phyloP scores from a whole-genome alignment of 1,140 invertebrate species.

The Akabosia matsudoensis region DNA sequence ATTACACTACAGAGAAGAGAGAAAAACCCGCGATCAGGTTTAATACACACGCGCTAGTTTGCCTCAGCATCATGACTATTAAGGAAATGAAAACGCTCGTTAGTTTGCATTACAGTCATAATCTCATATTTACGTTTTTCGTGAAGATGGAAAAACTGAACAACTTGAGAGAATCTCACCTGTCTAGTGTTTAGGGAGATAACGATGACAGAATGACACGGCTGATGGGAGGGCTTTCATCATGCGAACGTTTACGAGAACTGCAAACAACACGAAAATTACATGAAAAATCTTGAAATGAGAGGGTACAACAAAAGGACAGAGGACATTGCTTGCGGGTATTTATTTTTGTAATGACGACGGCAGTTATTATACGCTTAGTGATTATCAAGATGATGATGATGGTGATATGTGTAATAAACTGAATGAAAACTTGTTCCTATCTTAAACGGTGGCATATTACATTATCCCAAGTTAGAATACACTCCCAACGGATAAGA shows the following conservation, averaged over 20 bases:
- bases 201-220: neutral
- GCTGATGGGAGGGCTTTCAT: neutral
- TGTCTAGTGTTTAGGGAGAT: too few species aligned
- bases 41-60: neutral
- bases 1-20: neutral
- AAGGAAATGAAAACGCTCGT: neutral
- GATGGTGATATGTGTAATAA: neutral
- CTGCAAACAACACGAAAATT: neutral
- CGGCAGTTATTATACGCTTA: neutral
- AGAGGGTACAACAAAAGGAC: too few species aligned
- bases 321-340: too few species aligned
- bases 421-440: neutral
- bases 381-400: conserved; percentile 17
- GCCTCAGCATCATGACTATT: neutral
- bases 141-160: neutral
- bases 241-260: neutral
- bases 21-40: neutral
- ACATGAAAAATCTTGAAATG: too few species aligned
- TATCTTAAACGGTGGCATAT: neutral
- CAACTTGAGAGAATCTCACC: too few species aligned
- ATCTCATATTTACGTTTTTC: neutral
- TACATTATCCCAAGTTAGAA: too few species aligned
- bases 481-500: too few species aligned
- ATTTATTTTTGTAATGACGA: neutral
- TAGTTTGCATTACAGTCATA: neutral